phyloP scores from a whole-genome alignment of 2,797 vertebrate genomes.

The Xenentodon cancila region DNA sequence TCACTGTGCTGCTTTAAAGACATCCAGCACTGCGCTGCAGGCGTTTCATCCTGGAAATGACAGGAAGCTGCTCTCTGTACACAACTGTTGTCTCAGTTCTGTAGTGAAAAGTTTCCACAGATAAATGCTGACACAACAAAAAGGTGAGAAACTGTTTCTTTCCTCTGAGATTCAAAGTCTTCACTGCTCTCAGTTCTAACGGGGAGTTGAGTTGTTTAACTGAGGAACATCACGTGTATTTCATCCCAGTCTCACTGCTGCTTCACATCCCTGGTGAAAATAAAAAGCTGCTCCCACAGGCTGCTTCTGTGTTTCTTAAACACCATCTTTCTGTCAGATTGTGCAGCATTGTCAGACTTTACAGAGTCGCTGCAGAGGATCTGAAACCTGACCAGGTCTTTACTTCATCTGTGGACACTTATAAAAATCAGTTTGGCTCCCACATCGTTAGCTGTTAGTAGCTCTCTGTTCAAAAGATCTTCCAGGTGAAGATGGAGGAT shows the following conservation, averaged over 20 bases:
- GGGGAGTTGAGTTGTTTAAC: neutral
- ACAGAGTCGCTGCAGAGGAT: constrained; percentile 4
- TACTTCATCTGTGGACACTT: neutral
- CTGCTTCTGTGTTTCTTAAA: neutral
- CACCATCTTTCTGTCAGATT: neutral
- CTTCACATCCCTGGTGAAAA: neutral
- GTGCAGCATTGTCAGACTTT: neutral
- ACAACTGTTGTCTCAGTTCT: constrained; percentile 1
- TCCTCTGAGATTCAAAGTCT: neutral
- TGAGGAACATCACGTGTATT: neutral
- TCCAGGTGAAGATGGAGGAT: no score
- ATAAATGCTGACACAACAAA: neutral
- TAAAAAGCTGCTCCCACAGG: neutral
- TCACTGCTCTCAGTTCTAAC: neutral
- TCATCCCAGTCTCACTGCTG: neutral
- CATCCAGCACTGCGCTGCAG: no score
- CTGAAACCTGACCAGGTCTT: neutral
- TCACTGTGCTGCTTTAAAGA: no score
- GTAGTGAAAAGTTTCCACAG: neutral
- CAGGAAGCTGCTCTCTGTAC: neutral
- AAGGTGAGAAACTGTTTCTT: neutral
- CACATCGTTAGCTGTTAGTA: neutral
- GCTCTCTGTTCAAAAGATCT: neutral
- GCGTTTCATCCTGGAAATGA: no score
- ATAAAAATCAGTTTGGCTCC: neutral